A percentile compares a stretch with the other conserved stretches of the same genome.
These are phyloP conservation scores for Scelioninae gen. 1 DNA, from an alignment of 2,888 invertebrate genomes.

Conservation along the genomic window DNA sequence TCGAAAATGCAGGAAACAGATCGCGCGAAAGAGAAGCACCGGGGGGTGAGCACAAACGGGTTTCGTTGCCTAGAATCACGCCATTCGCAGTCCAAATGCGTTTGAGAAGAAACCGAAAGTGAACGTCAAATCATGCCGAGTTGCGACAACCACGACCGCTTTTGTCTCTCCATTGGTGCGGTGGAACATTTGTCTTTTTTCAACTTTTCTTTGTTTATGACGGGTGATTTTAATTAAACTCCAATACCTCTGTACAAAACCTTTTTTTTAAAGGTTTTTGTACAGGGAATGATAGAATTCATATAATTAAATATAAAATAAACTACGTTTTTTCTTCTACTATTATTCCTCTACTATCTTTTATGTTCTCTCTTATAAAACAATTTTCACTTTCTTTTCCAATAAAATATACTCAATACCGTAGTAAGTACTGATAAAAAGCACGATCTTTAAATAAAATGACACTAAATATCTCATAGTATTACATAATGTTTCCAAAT, in stretches of 20 bases:
- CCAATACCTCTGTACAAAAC: no score
- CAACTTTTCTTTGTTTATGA: no score
- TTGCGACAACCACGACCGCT: conserved; percentile 32
- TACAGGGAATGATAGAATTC: no score
- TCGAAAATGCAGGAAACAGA: conserved; percentile 60
- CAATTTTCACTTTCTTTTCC: no score
- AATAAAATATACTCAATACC: no score
- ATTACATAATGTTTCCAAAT: conserved; percentile 17
- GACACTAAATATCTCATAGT: conserved; percentile 4
- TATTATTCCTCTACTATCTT: no score
- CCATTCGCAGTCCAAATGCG: conserved; percentile 57
- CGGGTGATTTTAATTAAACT: no score
- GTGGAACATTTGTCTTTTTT: no score
- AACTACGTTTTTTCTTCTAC: no score
- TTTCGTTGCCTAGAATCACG: conserved; percentile 55
- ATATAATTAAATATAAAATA: no score
- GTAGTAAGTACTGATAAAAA: background rate
- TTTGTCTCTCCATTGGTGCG: conserved; percentile 11
- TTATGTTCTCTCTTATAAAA: no score
- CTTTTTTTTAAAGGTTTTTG: no score
- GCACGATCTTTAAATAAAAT: conserved; percentile 17
- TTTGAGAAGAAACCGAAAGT: conserved; percentile 58
- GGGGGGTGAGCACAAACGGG: conserved; percentile 51
- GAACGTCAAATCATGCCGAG: conserved; percentile 53
- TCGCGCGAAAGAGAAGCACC: conserved; percentile 42